Evolutionary conservation across 2,797 vertebrate species (phyloP), one percentile per base, ranked within the genome.

Genomic region (Mormyrops boulengeri): DNA sequence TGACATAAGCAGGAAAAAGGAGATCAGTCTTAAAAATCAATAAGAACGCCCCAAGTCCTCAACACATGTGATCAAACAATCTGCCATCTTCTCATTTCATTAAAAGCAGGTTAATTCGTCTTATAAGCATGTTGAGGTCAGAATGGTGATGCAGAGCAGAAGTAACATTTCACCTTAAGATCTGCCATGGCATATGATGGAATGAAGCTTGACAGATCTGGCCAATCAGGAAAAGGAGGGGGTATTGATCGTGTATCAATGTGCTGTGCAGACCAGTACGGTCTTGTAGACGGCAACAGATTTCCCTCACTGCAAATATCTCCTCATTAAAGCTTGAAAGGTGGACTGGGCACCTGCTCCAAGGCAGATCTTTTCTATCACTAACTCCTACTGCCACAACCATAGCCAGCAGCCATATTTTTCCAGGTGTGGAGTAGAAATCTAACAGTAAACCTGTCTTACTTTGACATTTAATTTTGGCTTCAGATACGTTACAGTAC

Each of bases 381-480:
- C 34, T n/a, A 44, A 30, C 30, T 77, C 34, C 69, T 41, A 77
- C 14, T 17, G 12, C 34, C 38, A 41, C 34, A 57, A 8, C 34
- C 34, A 5, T 19, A 77, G 14, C 50, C 19, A 52, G n/a, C 73
- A 19, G 34, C 2, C 6, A 22, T 22, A 89, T 73, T 55, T 89
- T 50, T 22, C 34, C 73, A 82, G 88, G 41, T 53, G 34, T 84
- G 69, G 41, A 84, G 17, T 12, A 85, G n/a, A 50, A 85, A 85
- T 17, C 19, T 49, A 89, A 88, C 85, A 88, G 22, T 91, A 80
- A 88, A 91, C 89, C 90, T 91, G 89, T 73, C 44, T 50, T 38
- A 89, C 50, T 82, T 86, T 85, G 26, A 82, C 22, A 62, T 89
- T 91, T 90, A 44, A 34, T 62, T 88, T 55, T 90, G 88, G 90